Evolutionary conservation across 2,888 invertebrate genomes (phyloP), one percentile per base, ranked within the genome.

Genomic region (Drosophila diplacantha): DNA sequence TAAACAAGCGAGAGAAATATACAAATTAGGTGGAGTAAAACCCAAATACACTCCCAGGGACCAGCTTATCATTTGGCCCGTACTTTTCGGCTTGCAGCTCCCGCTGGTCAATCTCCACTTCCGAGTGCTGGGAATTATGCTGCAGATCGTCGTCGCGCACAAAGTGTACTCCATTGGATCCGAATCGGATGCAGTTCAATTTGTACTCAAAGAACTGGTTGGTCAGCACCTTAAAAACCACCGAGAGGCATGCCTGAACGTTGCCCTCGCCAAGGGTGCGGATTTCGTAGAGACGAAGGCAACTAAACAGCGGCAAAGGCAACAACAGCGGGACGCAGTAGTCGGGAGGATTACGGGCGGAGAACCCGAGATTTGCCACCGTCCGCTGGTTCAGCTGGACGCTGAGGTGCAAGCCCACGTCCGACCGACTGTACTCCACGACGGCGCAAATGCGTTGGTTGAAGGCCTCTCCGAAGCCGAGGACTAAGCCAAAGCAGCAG

Each of bases 221-320:
- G 31, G 68, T 52, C 4, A 80, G 12, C 3, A 73, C 18, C 39
- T 80, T 81, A 5, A 83, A 59, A 2, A 77, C 70, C 44, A 77
- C 12, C 3, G 85, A 73, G 3, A 70, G 38, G 52, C 83, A 84
- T 0, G 75, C 24, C n/a, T 73, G 59, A 7, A 81, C 53, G 5
- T 66, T 74, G 16, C 61, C 69, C 4, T 72, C 73, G 32, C 57
- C 58, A 24, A 55, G 22, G 9, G 65, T 32, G 3, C 57, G 70
- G 11, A 81, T 71, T 11, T 75, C 69, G 29, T 79, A 75, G 2
- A 85, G 24, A 2, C 83, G 72, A 14, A 85, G 63, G 29, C 85
- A 85, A 47, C 58, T 64, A 20, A 62, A 69, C 3, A 82, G 7
- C 5, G 78, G 72, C n/a, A 83, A 11, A 1, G 79, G 81, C 39